These are phyloP conservation scores for Paracyclopina nana DNA, from an alignment of 1,140 invertebrate genomes.

Conservation along the genomic window DNA sequence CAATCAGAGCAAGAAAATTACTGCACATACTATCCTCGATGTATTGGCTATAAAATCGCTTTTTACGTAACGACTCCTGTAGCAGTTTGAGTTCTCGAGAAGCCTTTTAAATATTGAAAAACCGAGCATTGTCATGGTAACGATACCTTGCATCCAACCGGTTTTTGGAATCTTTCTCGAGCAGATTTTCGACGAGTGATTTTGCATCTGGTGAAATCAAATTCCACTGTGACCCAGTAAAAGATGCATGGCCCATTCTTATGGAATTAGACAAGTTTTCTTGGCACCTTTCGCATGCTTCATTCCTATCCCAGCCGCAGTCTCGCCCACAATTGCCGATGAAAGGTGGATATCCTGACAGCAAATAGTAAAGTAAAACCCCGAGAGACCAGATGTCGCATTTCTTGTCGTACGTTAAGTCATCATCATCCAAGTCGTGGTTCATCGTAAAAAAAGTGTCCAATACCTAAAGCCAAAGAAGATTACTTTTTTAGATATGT, in stretches of 20 bases:
- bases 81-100: too few species aligned
- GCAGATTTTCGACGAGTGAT: neutral
- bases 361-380: slow-evolving; percentile 87
- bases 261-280: slow-evolving; percentile 31
- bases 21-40: too few species aligned
- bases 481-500: too few species aligned
- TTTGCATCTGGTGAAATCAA: neutral
- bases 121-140: too few species aligned
- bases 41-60: too few species aligned
- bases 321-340: slow-evolving; percentile 72
- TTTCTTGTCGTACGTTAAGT: slow-evolving; percentile 7
- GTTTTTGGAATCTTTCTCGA: neutral
- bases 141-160: neutral
- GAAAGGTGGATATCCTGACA: slow-evolving; percentile 95
- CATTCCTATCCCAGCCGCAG: slow-evolving; percentile 88
- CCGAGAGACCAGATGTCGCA: slow-evolving; percentile 96
- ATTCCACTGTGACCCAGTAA: neutral
- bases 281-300: slow-evolving; percentile 64
- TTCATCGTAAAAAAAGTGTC: too few species aligned
- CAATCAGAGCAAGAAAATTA: too few species aligned
- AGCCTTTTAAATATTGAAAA: too few species aligned
- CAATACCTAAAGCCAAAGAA: too few species aligned
- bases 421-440: too few species aligned
- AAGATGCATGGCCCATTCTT: neutral
- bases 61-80: too few species aligned